A percentile compares a stretch with the other conserved stretches of the same genome.
Evolutionary conservation across 2,888 invertebrate genomes (phyloP).

Genomic region (Lycaena phlaeas): DNA sequence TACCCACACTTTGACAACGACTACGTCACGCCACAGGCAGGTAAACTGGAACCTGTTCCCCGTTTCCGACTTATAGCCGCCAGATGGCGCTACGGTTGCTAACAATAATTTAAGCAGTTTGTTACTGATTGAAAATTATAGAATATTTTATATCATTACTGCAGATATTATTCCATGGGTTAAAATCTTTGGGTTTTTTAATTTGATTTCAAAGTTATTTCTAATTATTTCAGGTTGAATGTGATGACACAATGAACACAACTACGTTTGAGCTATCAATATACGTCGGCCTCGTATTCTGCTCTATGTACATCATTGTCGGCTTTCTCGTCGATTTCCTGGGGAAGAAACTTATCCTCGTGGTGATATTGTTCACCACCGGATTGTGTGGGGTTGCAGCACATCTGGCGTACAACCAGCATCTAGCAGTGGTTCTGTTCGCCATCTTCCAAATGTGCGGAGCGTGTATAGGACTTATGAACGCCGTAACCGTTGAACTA

Average conservation of each 20-base stretch:
- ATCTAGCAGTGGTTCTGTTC: slow-evolving; percentile 72
- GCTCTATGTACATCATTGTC: slow-evolving; percentile 76
- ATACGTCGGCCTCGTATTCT: slow-evolving; percentile 77
- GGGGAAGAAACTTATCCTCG: slow-evolving; percentile 71
- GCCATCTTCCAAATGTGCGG: slow-evolving; percentile 70
- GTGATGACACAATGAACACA: slow-evolving; percentile 70
- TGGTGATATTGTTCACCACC: slow-evolving; percentile 59
- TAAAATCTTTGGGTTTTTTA: too few species aligned
- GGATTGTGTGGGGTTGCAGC: slow-evolving; percentile 73
- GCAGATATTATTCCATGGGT: too few species aligned
- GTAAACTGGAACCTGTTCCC: too few species aligned
- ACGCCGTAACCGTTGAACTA: slow-evolving; percentile 72
- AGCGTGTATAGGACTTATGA: slow-evolving; percentile 71
- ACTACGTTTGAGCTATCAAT: slow-evolving; percentile 78
- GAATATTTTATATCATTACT: too few species aligned
- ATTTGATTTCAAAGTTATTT: too few species aligned
- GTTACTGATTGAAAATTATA: too few species aligned
- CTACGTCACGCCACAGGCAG: too few species aligned
- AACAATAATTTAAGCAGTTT: too few species aligned
- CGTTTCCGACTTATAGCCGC: too few species aligned
- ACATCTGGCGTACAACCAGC: slow-evolving; percentile 72
- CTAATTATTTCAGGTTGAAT: slow-evolving; percentile 42
- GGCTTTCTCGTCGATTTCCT: slow-evolving; percentile 71
- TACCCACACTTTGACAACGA: too few species aligned
- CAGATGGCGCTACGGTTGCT: too few species aligned